phyloP scores from a whole-genome alignment of 2,797 vertebrate species.

The Acanthornis magna region DNA sequence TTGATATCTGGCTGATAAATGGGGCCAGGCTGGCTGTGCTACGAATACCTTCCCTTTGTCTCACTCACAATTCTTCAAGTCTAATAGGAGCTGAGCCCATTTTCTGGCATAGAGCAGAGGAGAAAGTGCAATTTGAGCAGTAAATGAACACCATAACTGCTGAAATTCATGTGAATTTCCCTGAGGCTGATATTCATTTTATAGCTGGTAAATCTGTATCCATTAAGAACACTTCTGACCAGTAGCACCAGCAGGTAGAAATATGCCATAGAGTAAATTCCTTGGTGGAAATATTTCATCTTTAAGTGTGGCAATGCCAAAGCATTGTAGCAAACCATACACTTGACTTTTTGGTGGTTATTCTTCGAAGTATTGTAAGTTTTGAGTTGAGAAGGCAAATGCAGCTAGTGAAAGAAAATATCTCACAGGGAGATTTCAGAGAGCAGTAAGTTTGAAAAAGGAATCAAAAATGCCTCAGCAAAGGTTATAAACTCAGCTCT shows the following conservation, averaged over 20 bases:
- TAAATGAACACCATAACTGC: background rate
- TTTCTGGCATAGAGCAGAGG: background rate
- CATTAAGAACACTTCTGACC: background rate
- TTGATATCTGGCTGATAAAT: background rate
- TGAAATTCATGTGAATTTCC: background rate
- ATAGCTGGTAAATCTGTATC: accelerated
- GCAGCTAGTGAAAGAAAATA: background rate
- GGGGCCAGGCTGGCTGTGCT: background rate
- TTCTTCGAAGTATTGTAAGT: background rate
- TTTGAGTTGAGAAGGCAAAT: background rate
- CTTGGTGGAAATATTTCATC: background rate
- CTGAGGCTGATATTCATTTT: background rate
- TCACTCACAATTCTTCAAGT: background rate
- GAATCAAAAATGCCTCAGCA: background rate
- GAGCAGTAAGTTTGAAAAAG: background rate
- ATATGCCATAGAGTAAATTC: background rate
- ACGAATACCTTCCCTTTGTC: background rate
- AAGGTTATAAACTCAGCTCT: background rate
- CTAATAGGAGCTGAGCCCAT: background rate
- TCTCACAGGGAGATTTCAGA: background rate
- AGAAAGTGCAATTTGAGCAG: background rate
- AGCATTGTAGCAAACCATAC: background rate
- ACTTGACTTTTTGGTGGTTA: background rate
- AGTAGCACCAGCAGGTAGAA: background rate
- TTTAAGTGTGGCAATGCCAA: background rate